A percentile compares a stretch with the other conserved stretches of the same genome.
phyloP scores from a whole-genome alignment of 2,888 invertebrate genomes.

The Tinea pellionella region DNA sequence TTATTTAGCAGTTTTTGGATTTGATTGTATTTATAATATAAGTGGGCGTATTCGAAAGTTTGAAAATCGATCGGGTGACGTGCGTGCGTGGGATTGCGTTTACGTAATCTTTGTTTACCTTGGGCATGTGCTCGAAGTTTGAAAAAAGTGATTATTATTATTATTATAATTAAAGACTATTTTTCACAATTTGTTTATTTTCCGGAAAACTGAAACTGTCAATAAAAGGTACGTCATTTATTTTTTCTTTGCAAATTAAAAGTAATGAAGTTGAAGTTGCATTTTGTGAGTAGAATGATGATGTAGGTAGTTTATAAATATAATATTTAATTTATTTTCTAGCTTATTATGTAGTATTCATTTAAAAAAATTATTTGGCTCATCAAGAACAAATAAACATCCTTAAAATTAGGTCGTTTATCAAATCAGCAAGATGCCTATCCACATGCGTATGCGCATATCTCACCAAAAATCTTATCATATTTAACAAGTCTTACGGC shows the following conservation, averaged over 20 bases:
- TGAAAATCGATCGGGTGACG: slow-evolving; percentile 67
- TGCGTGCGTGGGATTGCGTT: slow-evolving; percentile 67
- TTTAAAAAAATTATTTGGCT: no score
- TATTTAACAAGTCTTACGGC: not conserved
- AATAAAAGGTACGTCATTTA: not conserved
- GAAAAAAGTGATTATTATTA: slow-evolving; percentile 15
- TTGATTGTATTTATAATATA: slow-evolving; percentile 21
- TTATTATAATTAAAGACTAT: not conserved
- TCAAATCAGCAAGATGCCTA: no score
- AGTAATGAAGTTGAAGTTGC: no score
- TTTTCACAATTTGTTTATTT: not conserved
- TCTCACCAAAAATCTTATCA: not conserved
- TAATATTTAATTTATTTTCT: no score
- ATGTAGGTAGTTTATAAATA: no score
- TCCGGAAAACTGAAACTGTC: not conserved
- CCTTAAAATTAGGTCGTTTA: no score
- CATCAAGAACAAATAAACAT: no score
- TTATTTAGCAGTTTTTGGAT: slow-evolving; percentile 13
- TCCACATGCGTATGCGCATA: not conserved
- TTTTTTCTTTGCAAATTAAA: not conserved
- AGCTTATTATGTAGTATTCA: no score
- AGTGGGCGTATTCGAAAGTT: slow-evolving; percentile 69
- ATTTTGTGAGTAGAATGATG: no score
- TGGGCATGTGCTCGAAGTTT: slow-evolving; percentile 59
- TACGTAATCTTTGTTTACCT: slow-evolving; percentile 70